Evolutionary conservation across 2,888 invertebrate species (phyloP), one percentile per base, ranked within the genome.

Genomic region (Dendrolimus pini): DNA sequence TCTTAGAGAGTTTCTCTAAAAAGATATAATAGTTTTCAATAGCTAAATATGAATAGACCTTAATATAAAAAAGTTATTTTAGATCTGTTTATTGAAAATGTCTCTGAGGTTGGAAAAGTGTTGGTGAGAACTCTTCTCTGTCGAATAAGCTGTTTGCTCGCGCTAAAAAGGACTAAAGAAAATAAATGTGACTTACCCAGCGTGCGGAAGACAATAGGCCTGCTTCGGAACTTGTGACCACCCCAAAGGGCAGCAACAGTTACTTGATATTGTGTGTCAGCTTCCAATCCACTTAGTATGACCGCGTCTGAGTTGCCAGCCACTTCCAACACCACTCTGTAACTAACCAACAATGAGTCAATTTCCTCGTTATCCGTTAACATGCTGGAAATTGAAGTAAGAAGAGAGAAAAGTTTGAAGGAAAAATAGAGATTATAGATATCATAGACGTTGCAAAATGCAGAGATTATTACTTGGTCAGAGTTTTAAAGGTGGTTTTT

Each of bases 281-380:
- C 95, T 78, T 94, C 93, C 65, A 97, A 91, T 55, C 95, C 95
- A 78, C 94, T 95, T 78, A 97, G 88, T 66, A 96, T 95, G 70
- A 96, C 95, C 64, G 96, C 96, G 82, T 96, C 96, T 63, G 96
- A 96, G 90, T 96, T 96, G 69, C 96, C 96, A 71, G 96, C 96
- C 83, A 96, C 96, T 85, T 96, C 95, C 92, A 95, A 93, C 91
- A 96, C 96, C 93, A 96, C 96, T 94, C 96, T 96, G 96, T 96
- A 96, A 96, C 96, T 96, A 96, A 95, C 92, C 88, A 78, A 71
- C 78, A 73, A 89, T 92, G 90, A 92, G 92, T 93, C 92, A 93
- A 92, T 89, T 85, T 89, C 87, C 77, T 82, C 71, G 87, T 77
- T 78, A 75, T 84, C 75, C 74, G 75, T 75, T 74, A 62, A 64